phyloP scores from a whole-genome alignment of 2,797 vertebrate genomes.

The Ceyx erithaca region DNA sequence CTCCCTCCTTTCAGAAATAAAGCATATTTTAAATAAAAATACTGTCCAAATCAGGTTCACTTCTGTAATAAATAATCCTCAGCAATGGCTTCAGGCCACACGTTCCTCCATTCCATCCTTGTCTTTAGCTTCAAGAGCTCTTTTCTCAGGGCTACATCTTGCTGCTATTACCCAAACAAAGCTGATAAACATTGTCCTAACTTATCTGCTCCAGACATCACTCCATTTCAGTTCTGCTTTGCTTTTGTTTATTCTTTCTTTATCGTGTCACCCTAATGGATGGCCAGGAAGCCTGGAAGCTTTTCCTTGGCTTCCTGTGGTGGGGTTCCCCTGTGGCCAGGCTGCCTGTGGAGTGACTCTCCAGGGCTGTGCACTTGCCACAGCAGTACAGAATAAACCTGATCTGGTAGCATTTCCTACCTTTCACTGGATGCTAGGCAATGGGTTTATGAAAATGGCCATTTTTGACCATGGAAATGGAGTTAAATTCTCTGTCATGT shows the following conservation, averaged over 20 bases:
- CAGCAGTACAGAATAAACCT: neutral
- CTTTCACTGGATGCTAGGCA: neutral
- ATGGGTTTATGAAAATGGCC: neutral
- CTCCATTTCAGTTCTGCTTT: neutral
- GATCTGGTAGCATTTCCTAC: neutral
- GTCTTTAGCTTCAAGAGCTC: neutral
- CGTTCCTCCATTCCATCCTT: neutral
- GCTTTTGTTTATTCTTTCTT: neutral
- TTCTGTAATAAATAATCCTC: neutral
- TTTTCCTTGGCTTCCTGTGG: neutral
- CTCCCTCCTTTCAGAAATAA: neutral
- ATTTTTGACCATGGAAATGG: neutral
- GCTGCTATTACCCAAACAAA: neutral
- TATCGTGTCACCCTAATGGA: neutral
- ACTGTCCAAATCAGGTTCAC: neutral
- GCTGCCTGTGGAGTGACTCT: neutral
- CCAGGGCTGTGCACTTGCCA: too few species aligned
- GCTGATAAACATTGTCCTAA: neutral
- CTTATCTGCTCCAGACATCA: neutral
- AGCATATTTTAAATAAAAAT: neutral
- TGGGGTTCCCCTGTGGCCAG: neutral
- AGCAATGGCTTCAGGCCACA: neutral
- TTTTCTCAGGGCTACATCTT: neutral
- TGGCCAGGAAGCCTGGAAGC: neutral
- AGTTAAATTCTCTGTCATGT: neutral